phyloP scores from a whole-genome alignment of 2,888 invertebrate genomes.

The Hypsopygia costalis region DNA sequence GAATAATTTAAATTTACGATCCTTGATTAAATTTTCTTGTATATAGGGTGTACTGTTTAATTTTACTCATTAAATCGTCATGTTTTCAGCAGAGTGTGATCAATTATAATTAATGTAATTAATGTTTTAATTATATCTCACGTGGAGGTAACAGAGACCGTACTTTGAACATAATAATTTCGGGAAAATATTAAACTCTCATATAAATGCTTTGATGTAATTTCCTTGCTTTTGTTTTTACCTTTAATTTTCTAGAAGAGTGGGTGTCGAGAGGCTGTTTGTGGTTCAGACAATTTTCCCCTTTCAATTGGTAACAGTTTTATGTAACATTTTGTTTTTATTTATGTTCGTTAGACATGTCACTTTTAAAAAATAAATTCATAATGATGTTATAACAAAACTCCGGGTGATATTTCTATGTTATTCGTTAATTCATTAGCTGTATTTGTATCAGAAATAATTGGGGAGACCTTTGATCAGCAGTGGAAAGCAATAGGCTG shows the following conservation, averaged over 20 bases:
- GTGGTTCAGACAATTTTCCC: conserved; percentile 3
- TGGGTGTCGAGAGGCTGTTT: neutral
- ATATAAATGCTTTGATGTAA: conserved; percentile 9
- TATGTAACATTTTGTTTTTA: too few relatives aligned
- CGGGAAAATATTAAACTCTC: conserved; percentile 8
- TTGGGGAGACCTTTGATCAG: too few relatives aligned
- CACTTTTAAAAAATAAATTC: too few relatives aligned
- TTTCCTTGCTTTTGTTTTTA: conserved; percentile 3
- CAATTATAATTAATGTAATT: conserved; percentile 28
- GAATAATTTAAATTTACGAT: neutral
- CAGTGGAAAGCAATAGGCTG: too few relatives aligned
- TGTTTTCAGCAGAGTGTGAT: conserved; percentile 22
- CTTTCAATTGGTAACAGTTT: conserved; percentile 2
- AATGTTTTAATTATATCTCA: conserved; percentile 23
- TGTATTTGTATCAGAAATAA: too few relatives aligned
- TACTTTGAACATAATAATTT: conserved; percentile 7
- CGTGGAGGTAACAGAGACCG: conserved; percentile 1
- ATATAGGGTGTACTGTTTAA: conserved; percentile 6
- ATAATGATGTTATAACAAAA: too few relatives aligned
- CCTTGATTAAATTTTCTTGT: conserved; percentile 3
- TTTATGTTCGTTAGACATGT: too few relatives aligned
- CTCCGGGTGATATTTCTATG: too few relatives aligned
- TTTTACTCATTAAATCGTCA: conserved; percentile 10
- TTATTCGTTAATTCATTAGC: too few relatives aligned
- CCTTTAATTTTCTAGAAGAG: conserved; percentile 2